Percentiles rank a stretch among this genome's conserved stretches.
Conservation (phyloP, 92 coral and sea anemone genomes). For the Nematostella vectensis region DNA sequence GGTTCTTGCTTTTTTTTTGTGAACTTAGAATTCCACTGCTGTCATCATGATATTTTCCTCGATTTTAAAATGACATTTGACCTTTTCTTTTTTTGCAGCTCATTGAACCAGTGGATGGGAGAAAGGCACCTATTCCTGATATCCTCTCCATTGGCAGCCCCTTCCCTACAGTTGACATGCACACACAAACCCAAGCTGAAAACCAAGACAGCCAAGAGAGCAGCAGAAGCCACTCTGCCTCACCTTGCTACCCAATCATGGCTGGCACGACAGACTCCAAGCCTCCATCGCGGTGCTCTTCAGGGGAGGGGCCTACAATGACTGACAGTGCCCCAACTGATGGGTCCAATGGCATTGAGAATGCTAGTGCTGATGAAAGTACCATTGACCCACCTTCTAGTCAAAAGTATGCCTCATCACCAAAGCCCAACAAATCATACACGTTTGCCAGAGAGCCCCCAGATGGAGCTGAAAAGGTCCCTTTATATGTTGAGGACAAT, state of each 20-base stretch:
- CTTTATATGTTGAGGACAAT: constrained; percentile 70
- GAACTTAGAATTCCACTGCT: too few relatives aligned
- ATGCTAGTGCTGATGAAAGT: constrained; percentile 29
- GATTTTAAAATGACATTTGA: too few relatives aligned
- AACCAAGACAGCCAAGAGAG: constrained; percentile 67
- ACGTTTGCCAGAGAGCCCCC: constrained; percentile 95
- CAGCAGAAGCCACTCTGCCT: constrained; percentile 77
- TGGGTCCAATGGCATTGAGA: not conserved
- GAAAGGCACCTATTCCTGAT: constrained; percentile 77
- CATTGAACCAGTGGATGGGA: constrained; percentile 77
- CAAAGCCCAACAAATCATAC: constrained; percentile 84
- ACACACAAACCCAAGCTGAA: constrained; percentile 75
- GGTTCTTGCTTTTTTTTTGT: too few relatives aligned
- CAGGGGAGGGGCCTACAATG: constrained; percentile 46
- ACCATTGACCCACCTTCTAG: constrained; percentile 54
- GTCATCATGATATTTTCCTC: too few relatives aligned
- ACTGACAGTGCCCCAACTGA: constrained; percentile 4
- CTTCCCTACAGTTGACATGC: constrained; percentile 65
- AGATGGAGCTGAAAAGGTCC: constrained; percentile 97
- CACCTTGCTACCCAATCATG: constrained; percentile 72
- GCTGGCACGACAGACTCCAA: constrained; percentile 64
- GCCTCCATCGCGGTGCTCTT: constrained; percentile 74
- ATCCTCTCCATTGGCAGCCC: constrained; percentile 37
- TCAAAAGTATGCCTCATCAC: constrained; percentile 88
- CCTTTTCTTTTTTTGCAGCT: constrained; percentile 20